Evolutionary conservation across 2,888 invertebrate species (phyloP).

Genomic region (Bombylius discolor): DNA sequence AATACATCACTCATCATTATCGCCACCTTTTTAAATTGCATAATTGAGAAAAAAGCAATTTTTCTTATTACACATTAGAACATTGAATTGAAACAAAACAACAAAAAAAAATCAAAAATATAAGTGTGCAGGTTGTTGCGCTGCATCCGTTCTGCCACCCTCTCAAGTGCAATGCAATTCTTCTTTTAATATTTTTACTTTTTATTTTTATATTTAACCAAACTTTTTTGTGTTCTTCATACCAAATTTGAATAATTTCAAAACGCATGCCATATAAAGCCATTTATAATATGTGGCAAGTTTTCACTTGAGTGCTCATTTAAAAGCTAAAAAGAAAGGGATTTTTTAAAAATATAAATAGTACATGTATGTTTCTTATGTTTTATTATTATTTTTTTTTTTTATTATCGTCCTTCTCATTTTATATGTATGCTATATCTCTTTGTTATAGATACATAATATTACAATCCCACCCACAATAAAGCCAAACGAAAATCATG

Average conservation of each 20-base stretch:
- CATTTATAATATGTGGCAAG: conserved; percentile 6
- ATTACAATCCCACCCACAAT: too few species aligned
- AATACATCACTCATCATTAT: not conserved
- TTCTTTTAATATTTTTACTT: not conserved
- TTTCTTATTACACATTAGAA: conserved; percentile 11
- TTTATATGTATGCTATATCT: too few species aligned
- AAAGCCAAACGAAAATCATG: too few species aligned
- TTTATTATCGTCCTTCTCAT: not conserved
- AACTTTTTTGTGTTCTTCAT: too few species aligned
- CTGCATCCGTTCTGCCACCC: conserved; percentile 4
- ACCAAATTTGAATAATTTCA: too few species aligned
- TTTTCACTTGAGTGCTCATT: conserved; percentile 9
- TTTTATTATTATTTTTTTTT: not conserved
- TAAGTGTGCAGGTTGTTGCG: not conserved
- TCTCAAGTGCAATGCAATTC: not conserved
- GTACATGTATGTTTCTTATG: not conserved
- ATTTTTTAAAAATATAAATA: not conserved
- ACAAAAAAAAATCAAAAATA: not conserved
- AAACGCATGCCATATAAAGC: conserved; percentile 2
- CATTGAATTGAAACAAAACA: not conserved
- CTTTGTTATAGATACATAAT: too few species aligned
- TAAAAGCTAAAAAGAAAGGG: not conserved
- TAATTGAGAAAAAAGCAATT: conserved; percentile 15
- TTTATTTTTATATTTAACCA: not conserved
- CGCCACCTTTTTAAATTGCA: conserved; percentile 11